A percentile compares a stretch with the other conserved stretches of the same genome.
phyloP scores from a whole-genome alignment of 1,140 invertebrate species.

The Stegodyphus dumicola region DNA sequence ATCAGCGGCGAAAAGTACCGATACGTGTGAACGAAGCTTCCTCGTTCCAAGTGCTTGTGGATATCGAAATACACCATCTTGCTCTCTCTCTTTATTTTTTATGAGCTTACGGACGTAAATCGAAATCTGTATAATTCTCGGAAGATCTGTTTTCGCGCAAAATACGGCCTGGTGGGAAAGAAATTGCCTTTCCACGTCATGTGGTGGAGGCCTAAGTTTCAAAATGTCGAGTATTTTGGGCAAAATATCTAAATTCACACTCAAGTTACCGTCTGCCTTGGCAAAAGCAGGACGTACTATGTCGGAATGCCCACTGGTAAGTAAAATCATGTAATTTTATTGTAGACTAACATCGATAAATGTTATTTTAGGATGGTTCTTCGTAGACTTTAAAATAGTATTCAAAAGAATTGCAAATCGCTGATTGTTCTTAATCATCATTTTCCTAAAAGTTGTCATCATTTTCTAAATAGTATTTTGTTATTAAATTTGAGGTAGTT shows the following conservation, averaged over 20 bases:
- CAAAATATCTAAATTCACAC: conserved; percentile 61
- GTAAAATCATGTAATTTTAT: background rate
- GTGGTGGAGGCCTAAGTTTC: conserved; percentile 48
- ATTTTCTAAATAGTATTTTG: too few species aligned
- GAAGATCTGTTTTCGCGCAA: conserved; percentile 19
- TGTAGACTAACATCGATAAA: too few species aligned
- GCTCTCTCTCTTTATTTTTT: background rate
- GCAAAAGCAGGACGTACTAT: conserved; percentile 58
- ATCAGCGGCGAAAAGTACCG: background rate
- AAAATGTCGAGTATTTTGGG: conserved; percentile 59
- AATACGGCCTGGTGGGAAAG: conserved; percentile 57
- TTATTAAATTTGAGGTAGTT: too few species aligned
- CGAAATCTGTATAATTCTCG: background rate
- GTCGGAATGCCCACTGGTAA: conserved; percentile 60
- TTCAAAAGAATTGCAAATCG: too few species aligned
- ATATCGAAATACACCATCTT: background rate
- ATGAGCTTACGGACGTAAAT: background rate
- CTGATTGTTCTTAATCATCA: too few species aligned
- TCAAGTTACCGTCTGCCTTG: conserved; percentile 53
- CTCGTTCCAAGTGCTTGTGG: background rate
- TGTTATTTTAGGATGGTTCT: too few species aligned
- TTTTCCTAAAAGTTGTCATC: too few species aligned
- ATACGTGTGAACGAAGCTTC: too few species aligned
- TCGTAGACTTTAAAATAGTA: too few species aligned
- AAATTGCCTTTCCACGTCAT: conserved; percentile 57